A percentile compares a stretch with the other conserved stretches of the same genome.
Conservation (phyloP, 2,113 vertebrate species). For the Gobiocypris rarus region DNA sequence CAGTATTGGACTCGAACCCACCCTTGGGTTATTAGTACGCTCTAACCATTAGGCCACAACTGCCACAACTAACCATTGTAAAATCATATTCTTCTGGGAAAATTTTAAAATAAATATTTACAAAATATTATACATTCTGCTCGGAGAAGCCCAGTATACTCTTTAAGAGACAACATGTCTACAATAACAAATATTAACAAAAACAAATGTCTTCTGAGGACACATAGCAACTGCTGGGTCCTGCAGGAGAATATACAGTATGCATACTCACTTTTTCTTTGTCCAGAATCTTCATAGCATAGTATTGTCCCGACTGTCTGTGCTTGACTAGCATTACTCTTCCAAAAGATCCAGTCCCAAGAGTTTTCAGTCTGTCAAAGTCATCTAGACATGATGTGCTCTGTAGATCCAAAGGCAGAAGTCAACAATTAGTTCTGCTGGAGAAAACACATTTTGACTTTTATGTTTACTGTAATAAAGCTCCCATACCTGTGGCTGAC, state of each 20-base stretch:
- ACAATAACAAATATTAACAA: neutral
- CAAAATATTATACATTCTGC: neutral
- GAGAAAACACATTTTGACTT: neutral
- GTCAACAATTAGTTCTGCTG: neutral
- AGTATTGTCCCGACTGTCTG: slow-evolving; percentile 96
- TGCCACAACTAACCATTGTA: neutral
- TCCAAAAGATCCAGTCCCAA: slow-evolving; percentile 97
- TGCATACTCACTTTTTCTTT: slow-evolving; percentile 91
- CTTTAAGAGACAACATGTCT: neutral
- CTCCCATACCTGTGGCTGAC: slow-evolving; percentile 88
- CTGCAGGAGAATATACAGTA: neutral
- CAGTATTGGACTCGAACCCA: too few species aligned
- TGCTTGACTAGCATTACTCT: slow-evolving; percentile 99
- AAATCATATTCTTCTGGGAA: neutral
- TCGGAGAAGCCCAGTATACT: neutral
- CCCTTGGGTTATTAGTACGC: too few species aligned
- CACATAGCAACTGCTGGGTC: neutral
- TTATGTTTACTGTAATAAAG: neutral
- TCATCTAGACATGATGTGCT: slow-evolving; percentile 95
- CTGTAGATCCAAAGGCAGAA: slow-evolving; percentile 72
- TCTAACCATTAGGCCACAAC: too few species aligned
- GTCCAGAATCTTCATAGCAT: slow-evolving; percentile 99
- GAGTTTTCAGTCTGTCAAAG: slow-evolving; percentile 96
- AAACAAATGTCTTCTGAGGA: neutral
- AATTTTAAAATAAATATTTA: neutral